Base-by-base conservation (phyloP, 2,797 vertebrate genomes). In the Salmo trutta region DNA sequence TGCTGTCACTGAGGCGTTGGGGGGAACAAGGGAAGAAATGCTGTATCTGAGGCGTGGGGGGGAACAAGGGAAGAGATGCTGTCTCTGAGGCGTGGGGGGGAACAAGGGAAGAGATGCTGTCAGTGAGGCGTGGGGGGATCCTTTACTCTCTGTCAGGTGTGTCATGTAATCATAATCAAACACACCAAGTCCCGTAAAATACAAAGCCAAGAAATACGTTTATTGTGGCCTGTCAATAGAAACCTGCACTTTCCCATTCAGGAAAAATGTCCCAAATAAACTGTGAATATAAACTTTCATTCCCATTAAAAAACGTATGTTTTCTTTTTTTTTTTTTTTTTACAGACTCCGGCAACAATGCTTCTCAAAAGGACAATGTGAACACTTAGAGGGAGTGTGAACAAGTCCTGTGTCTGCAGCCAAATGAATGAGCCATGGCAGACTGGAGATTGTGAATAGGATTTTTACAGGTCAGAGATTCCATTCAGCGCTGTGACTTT, bases 401-500 rank as follows among this genome's bases (percentile, higher is more conserved):
- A 96, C 96, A 96, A 96, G 94, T 95, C 95, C 94, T 94, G 94
- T 96, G 94, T 93, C 95, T 94, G 90, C 93, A 92, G 93, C 94
- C 94, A 95, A 96, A 95, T 96, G 95, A 97, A 96, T 95, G 95
- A 79, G 88, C 94, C 89, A 94, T 93, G 94, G 95, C 95, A 94
- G 94, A 94, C 93, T 94, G 94, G 95, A 95, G 95, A 94, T 92
- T 91, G 87, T 99, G 96, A 98, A 98, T 97, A 88, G 96, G 91
- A 94, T 95, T 96, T 97, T 97, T 96, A 97, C 98, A 99, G 97
- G 97, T 99, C 98, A 99, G 91, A 90, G 97, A 93, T 92, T 95
- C 97, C 91, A 96, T 98, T 99, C 96, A 98, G 86, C 90, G 87
- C 85, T 76, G 89, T 94, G 95, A 96, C 97, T 96, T 95, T 97